Evolutionary conservation across 1,140 invertebrate genomes (phyloP).

Genomic region (Panulirus ornatus): DNA sequence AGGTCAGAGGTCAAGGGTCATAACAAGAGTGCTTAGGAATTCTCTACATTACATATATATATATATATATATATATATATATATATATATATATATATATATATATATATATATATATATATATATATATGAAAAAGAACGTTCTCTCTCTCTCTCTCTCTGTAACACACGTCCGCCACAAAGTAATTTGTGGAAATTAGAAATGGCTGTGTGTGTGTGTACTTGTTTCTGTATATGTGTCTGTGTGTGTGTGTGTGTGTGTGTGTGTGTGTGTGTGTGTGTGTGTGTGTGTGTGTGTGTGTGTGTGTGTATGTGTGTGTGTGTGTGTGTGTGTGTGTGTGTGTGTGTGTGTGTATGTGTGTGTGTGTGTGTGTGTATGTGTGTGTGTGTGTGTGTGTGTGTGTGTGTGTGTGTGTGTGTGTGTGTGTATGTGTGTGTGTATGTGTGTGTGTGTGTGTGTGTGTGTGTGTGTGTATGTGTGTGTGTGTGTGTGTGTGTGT

Average conservation of each 20-base stretch:
- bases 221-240: conserved; percentile 24
- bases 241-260: conserved; percentile 32
- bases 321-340: background rate
- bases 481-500: conserved; percentile 26
- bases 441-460: conserved; percentile 17
- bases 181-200: background rate
- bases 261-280: conserved; percentile 42
- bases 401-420: conserved; percentile 44
- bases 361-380: conserved; percentile 39
- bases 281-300: conserved; percentile 34
- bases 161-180: background rate
- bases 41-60: no score
- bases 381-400: conserved; percentile 29
- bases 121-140: background rate
- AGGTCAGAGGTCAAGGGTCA: no score
- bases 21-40: no score
- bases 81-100: conserved; percentile 27
- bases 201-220: background rate
- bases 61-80: background rate
- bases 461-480: conserved; percentile 24
- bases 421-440: background rate
- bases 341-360: background rate
- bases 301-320: conserved; percentile 37
- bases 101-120: conserved; percentile 31
- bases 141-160: background rate